Evolutionary conservation across 1,140 invertebrate species (phyloP), one percentile per base, ranked within the genome.

Genomic region (Formica exsecta): DNA sequence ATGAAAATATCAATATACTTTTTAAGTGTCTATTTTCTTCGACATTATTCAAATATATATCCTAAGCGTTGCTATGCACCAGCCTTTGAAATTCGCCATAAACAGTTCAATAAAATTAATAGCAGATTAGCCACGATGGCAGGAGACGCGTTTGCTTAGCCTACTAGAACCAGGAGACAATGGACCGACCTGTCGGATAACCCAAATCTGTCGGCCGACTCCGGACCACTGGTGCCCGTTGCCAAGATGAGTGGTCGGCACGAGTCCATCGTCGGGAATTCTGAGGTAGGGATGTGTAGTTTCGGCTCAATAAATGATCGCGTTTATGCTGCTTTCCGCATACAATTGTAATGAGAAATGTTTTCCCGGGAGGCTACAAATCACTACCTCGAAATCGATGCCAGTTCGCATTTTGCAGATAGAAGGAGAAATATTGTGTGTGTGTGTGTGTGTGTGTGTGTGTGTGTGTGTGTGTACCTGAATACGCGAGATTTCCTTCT

Each of bases 181-280:
- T 80, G 77, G 77, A 80, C 77, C 77, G 77, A 80, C 48, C 77
- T 79, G 61, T 86, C 75, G 75, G 84, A 86, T 86, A 86, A 86
- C 84, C 84, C 75, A 86, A 86, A 86, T 86, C 84, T 86, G 84
- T 86, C 84, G 75, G 38, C 22, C 51, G 75, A 61, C 51, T 86
- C 64, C 38, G 59, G 65, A 48, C 59, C 29, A 75, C 54, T 29
- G 80, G 57, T 66, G 84, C 38, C 59, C 83, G 74, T 66, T 85
- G 83, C 62, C 80, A 84, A 75, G 80, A 84, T 75, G 80, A 84
- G 80, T 84, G 77, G 77, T 70, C 77, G 48, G 36, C 77, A 41
- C 48, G 65, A 80, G 77, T 80, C 65, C 65, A 70, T 80, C 51
- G 77, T 54, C 51, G 77, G 9, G 51, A 19, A 70, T 80, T 41